Evolutionary conservation across 1,140 invertebrate species (phyloP).

Genomic region (Brachionus paranguensis): DNA sequence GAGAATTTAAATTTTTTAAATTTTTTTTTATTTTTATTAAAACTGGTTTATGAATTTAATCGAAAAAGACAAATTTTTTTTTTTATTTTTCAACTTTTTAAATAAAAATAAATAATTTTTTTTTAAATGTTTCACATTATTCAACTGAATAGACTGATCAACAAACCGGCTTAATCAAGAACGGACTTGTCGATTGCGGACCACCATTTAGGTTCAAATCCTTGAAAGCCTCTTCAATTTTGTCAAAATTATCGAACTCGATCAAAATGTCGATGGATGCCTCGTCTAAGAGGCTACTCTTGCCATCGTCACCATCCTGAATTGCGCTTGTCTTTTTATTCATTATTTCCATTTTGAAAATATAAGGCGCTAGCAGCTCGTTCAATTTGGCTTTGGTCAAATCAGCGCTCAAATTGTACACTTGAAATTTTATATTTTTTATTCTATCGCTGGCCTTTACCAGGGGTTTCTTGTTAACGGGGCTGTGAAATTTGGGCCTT

Average conservation of each 20-base stretch:
- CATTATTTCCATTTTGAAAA: slow-evolving; percentile 9
- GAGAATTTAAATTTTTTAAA: neutral
- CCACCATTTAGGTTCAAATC: neutral
- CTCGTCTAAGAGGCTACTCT: neutral
- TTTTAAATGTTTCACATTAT: slow-evolving; percentile 8
- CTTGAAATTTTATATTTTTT: slow-evolving; percentile 37
- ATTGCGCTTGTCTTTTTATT: neutral
- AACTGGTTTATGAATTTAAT: slow-evolving; percentile 14
- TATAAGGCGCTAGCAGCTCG: neutral
- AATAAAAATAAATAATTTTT: slow-evolving; percentile 24
- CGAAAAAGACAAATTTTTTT: neutral
- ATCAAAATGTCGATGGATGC: slow-evolving; percentile 4
- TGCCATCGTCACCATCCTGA: neutral
- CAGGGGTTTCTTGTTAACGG: neutral
- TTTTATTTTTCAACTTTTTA: slow-evolving; percentile 6
- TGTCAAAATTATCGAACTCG: slow-evolving; percentile 27
- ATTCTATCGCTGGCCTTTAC: neutral
- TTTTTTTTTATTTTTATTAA: slow-evolving; percentile 1
- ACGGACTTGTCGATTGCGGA: neutral
- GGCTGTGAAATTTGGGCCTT: neutral
- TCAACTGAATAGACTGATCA: neutral
- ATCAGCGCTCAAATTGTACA: slow-evolving; percentile 29
- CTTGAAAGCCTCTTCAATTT: slow-evolving; percentile 27
- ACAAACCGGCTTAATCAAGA: slow-evolving; percentile 14
- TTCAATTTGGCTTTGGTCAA: slow-evolving; percentile 6